Base-by-base conservation (phyloP, 2,113 vertebrate genomes). In the Nestor notabilis region DNA sequence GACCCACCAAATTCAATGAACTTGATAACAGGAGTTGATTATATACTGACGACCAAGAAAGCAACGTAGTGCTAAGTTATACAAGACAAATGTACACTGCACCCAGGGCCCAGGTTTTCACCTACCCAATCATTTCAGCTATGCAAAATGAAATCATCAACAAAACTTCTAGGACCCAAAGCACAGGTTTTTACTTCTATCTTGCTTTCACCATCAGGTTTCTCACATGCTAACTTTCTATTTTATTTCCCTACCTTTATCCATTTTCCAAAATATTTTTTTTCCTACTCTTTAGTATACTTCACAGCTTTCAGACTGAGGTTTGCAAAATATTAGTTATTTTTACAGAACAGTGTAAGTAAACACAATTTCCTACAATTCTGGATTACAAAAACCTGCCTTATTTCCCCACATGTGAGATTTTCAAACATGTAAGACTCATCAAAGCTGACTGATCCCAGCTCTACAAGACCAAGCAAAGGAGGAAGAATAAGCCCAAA, bases 1-100 rank as follows among this genome's bases (percentile, higher is more conserved):
- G 3, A 39, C 2, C 2, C n/a, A 10, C 7, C 35, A n/a, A 63
- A 70, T 50, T 91, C 31, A 81, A 1, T 24, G 23, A 60, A 39
- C 16, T 0, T 61, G 5, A 49, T 10, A 10, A 13, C 19, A 70
- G 27, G 18, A 52, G 3, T 2, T 35, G 15, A 50, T 75, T 76
- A 64, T 21, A 86, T 1, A 25, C 5, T 23, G 58, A 49, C 18
- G 25, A 78, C 18, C 55, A 47, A 49, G 60, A 89, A 83, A 80
- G 37, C 2, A 8, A 70, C 70, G 31, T 7, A 47, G 10, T 23
- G 7, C 17, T 52, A 63, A 28, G 6, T 64, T 77, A 39, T 17
- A 33, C 19, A 65, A 66, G 31, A 47, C 56, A 81, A 78, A 74
- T 20, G 7, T 35, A 70, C 9, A 37, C 20, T 28, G 15, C 5